Evolutionary conservation across 1,140 invertebrate species (phyloP).

Genomic region (Tetragonula clypearis): DNA sequence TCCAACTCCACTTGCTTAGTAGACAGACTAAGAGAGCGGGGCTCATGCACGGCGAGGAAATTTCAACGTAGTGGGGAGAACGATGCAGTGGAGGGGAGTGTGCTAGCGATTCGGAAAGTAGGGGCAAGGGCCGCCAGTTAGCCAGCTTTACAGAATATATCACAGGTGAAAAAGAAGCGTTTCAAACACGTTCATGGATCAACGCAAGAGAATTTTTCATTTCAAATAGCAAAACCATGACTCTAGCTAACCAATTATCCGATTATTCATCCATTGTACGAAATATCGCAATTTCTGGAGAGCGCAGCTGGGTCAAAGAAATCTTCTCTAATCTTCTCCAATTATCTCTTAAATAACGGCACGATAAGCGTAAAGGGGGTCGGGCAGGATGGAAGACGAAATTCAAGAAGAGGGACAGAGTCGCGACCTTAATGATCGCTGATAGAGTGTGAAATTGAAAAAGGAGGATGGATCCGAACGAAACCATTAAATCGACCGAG

Average conservation of each 20-base stretch:
- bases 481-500: slow-evolving; percentile 26
- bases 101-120: too few species aligned
- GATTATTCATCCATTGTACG: too few species aligned
- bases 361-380: background rate
- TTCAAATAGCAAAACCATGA: background rate
- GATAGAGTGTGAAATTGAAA: slow-evolving; percentile 42
- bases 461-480: slow-evolving; percentile 11
- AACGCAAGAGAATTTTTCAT: background rate
- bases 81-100: too few species aligned
- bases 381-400: background rate
- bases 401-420: background rate
- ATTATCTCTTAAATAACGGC: slow-evolving; percentile 17
- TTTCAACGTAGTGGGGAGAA: too few species aligned
- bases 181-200: too few species aligned
- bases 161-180: too few species aligned
- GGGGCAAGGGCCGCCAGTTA: too few species aligned
- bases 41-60: too few species aligned
- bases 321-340: background rate
- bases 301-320: too few species aligned
- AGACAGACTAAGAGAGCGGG: too few species aligned
- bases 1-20: too few species aligned
- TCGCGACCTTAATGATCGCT: slow-evolving; percentile 20
- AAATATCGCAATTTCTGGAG: background rate
- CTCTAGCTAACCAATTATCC: background rate
- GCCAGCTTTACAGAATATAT: too few species aligned